Evolutionary conservation across 2,888 invertebrate genomes (phyloP).

Genomic region (Sminthurides aquaticus): DNA sequence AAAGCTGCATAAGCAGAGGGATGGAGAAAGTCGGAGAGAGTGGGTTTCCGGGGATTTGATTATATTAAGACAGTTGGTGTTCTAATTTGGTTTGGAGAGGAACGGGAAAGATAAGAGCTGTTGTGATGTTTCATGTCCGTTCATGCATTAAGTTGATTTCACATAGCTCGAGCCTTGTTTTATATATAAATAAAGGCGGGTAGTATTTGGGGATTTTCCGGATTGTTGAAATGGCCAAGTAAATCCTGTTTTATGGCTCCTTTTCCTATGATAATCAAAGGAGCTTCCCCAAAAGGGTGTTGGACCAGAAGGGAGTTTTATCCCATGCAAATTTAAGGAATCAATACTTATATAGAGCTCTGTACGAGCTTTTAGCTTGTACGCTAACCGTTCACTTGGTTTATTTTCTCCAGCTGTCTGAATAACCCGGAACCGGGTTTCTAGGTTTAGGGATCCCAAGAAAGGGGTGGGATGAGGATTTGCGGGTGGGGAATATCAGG

Average conservation of each 20-base stretch:
- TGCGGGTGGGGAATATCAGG: too few species aligned
- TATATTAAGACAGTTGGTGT: not conserved
- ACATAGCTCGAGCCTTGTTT: not conserved
- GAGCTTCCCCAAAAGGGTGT: too few species aligned
- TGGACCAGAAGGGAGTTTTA: too few species aligned
- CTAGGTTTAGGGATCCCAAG: too few species aligned
- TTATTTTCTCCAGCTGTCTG: too few species aligned
- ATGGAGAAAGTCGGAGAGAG: not conserved
- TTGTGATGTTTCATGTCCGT: constrained; percentile 3
- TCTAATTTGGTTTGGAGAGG: constrained; percentile 4
- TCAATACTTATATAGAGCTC: too few species aligned
- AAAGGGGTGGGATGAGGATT: too few species aligned
- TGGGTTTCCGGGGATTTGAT: constrained; percentile 3
- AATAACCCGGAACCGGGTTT: too few species aligned
- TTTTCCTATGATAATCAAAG: not conserved
- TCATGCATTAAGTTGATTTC: constrained; percentile 6
- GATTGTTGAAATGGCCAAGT: constrained; percentile 5
- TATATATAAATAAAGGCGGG: not conserved
- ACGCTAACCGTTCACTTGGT: too few species aligned
- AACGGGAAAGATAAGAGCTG: not conserved
- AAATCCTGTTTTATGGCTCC: constrained; percentile 3
- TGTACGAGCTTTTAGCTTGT: too few species aligned
- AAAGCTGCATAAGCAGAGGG: too few species aligned
- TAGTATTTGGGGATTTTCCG: not conserved
- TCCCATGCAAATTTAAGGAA: too few species aligned